Conservation (phyloP, 2,888 invertebrate species). For the Phortica magna region DNA sequence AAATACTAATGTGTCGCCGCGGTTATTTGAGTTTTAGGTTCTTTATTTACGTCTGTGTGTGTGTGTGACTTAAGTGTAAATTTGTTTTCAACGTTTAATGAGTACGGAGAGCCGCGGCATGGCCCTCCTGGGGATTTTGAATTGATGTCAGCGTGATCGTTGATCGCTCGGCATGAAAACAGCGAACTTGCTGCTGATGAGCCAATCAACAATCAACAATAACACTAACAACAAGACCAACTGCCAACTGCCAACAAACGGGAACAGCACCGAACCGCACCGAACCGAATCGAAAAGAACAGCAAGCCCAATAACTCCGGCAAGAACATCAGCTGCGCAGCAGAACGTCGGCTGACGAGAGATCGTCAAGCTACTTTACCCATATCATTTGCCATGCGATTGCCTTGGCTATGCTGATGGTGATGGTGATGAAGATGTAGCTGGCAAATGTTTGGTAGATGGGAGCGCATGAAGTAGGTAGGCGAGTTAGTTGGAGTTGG, state of each 20-base stretch:
- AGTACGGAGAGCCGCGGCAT: conserved; percentile 48
- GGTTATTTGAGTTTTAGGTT: background rate
- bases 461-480: conserved; percentile 9
- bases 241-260: too few relatives aligned
- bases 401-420: too few relatives aligned
- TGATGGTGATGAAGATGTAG: background rate
- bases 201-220: conserved; percentile 50
- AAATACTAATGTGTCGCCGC: conserved; percentile 23
- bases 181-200: conserved; percentile 52
- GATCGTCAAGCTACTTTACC: conserved; percentile 65
- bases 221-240: conserved; percentile 40
- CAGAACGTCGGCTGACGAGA: conserved; percentile 41
- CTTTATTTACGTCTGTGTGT: background rate
- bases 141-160: conserved; percentile 71
- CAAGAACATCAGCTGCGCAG: background rate
- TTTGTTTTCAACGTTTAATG: conserved; percentile 52
- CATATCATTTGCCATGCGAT: conserved; percentile 67
- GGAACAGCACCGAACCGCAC: background rate
- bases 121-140: conserved; percentile 69
- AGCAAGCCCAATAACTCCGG: conserved; percentile 26
- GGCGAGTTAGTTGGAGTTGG: background rate
- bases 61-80: conserved; percentile 38
- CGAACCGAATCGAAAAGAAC: background rate
- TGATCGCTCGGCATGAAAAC: conserved; percentile 69
- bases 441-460: background rate